phyloP scores from a whole-genome alignment of 2,888 invertebrate species.

The Cheiracanthium punctorium region DNA sequence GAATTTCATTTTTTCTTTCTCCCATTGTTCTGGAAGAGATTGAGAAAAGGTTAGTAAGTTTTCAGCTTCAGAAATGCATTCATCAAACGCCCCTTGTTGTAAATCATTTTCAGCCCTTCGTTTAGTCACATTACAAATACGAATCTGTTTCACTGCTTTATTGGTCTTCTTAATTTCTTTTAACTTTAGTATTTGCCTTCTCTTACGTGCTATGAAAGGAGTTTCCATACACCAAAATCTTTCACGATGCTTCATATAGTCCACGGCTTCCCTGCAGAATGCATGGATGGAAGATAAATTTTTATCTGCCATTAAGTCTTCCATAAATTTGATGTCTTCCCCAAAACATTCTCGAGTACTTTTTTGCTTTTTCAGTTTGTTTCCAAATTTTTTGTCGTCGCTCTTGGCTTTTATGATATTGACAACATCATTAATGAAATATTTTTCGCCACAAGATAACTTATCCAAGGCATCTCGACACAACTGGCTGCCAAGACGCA shows the following conservation, averaged over 20 bases:
- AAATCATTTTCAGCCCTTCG: constrained; percentile 1
- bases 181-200: neutral
- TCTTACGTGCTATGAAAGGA: neutral
- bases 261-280: constrained; percentile 34
- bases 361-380: neutral
- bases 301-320: constrained; percentile 23
- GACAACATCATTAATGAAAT: neutral
- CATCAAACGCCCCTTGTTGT: neutral
- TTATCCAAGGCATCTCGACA: constrained; percentile 36
- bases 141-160: neutral
- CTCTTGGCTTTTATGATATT: neutral
- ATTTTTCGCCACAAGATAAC: neutral
- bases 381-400: neutral
- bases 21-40: neutral
- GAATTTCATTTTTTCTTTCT: neutral
- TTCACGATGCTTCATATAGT: constrained; percentile 5
- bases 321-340: constrained; percentile 24
- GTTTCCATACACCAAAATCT: constrained; percentile 34
- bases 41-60: neutral
- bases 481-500: constrained; percentile 32
- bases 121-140: neutral
- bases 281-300: constrained; percentile 8
- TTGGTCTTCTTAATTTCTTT: neutral
- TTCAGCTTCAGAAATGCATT: neutral
- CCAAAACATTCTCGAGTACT: neutral